phyloP scores from a whole-genome alignment of 2,113 vertebrate species.

The Peromyscus maniculatus region DNA sequence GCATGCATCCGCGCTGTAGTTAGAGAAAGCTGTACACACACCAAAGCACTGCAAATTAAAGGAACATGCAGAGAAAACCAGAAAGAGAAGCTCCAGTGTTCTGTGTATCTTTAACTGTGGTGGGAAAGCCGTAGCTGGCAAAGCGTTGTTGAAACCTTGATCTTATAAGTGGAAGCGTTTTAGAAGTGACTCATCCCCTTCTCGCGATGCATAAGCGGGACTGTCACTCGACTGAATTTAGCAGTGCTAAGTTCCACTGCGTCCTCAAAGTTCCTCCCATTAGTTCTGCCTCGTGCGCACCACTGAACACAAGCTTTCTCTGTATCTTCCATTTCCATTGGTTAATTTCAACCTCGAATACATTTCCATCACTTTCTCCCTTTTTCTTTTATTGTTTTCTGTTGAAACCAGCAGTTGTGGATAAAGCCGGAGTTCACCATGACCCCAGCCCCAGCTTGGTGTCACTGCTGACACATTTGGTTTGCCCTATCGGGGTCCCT shows the following conservation, averaged over 20 bases:
- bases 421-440: background rate
- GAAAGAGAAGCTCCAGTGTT: conserved; percentile 66
- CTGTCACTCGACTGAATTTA: conserved; percentile 51
- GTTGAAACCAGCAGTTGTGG: background rate
- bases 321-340: background rate
- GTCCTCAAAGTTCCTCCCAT: conserved; percentile 58
- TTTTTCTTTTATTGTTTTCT: background rate
- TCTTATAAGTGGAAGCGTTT: conserved; percentile 67
- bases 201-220: conserved; percentile 50
- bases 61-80: conserved; percentile 66
- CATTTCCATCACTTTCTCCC: background rate
- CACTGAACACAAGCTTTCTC: background rate
- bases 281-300: background rate
- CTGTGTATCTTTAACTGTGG: conserved; percentile 69
- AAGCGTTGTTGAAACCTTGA: conserved; percentile 57
- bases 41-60: conserved; percentile 62
- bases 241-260: conserved; percentile 49
- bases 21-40: conserved; percentile 45
- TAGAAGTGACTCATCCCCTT: conserved; percentile 59
- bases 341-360: background rate
- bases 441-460: background rate
- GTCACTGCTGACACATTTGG: background rate
- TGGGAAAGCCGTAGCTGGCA: conserved; percentile 73
- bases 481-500: background rate
- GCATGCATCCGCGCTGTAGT: conserved; percentile 47